These are phyloP conservation scores for Taurulus bubalis DNA, from an alignment of 2,113 vertebrate genomes.

Conservation along the genomic window DNA sequence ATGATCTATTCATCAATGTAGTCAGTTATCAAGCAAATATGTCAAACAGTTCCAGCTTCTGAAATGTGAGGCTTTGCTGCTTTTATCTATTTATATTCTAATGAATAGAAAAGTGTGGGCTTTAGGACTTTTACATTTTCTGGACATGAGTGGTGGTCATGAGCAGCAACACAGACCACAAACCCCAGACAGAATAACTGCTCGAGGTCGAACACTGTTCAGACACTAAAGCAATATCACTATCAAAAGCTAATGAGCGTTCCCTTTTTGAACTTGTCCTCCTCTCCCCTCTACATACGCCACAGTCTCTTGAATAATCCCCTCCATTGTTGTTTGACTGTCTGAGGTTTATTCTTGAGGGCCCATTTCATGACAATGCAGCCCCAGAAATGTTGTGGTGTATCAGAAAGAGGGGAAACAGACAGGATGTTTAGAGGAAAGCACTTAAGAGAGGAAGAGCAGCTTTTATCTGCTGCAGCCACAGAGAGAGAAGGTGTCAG, in stretches of 20 bases:
- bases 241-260: conserved; percentile 10
- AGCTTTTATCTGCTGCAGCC: conserved; percentile 31
- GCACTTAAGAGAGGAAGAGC: conserved; percentile 37
- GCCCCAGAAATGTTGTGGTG: conserved; percentile 64
- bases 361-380: conserved; percentile 66
- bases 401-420: conserved; percentile 38
- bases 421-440: conserved; percentile 37
- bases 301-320: conserved; percentile 40
- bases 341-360: conserved; percentile 63
- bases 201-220: conserved; percentile 13
- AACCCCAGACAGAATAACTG: conserved; percentile 17
- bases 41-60: not conserved
- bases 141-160: not conserved
- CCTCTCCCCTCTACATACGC: conserved; percentile 4
- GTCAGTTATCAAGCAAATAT: not conserved
- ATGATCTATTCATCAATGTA: not conserved
- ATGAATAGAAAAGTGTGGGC: not conserved
- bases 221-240: conserved; percentile 20
- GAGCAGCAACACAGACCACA: conserved; percentile 25
- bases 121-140: not conserved
- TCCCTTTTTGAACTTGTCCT: conserved; percentile 47
- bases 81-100: not conserved
- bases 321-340: conserved; percentile 54
- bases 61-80: not conserved
- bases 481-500: conserved; percentile 14